Evolutionary conservation across 2,888 invertebrate species (phyloP).

Genomic region (Hymenopus coronatus): DNA sequence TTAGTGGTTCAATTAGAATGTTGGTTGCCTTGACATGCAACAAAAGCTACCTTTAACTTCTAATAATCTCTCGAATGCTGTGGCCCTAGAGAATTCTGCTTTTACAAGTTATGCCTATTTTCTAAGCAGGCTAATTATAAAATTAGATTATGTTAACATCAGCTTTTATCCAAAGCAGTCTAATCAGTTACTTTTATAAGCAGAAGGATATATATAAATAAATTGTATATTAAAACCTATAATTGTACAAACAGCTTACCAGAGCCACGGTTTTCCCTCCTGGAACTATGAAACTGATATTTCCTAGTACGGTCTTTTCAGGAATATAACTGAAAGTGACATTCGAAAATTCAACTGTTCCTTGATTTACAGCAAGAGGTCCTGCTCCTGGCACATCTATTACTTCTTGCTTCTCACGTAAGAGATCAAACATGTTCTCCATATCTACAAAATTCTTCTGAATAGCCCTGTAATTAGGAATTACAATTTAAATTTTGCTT

Average conservation of each 20-base stretch:
- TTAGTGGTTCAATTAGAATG: too few relatives aligned
- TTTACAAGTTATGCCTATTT: too few relatives aligned
- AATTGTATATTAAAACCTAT: too few relatives aligned
- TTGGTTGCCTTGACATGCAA: too few relatives aligned
- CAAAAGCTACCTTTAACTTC: too few relatives aligned
- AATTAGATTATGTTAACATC: too few relatives aligned
- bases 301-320: constrained; percentile 71
- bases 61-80: too few relatives aligned
- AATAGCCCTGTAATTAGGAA: constrained; percentile 67
- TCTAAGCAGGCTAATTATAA: too few relatives aligned
- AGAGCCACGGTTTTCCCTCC: constrained; percentile 83
- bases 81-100: too few relatives aligned
- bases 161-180: too few relatives aligned
- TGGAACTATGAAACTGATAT: constrained; percentile 74
- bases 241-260: constrained; percentile 46
- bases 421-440: constrained; percentile 98
- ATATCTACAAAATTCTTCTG: constrained; percentile 98
- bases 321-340: constrained; percentile 87
- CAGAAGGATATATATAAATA: too few relatives aligned
- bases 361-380: constrained; percentile 62
- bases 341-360: constrained; percentile 82
- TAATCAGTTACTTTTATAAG: too few relatives aligned
- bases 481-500: not conserved
- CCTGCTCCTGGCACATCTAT: constrained; percentile 78
- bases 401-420: constrained; percentile 84